Conservation (phyloP, 1,140 invertebrate species). For the Lepidostoma basale region DNA sequence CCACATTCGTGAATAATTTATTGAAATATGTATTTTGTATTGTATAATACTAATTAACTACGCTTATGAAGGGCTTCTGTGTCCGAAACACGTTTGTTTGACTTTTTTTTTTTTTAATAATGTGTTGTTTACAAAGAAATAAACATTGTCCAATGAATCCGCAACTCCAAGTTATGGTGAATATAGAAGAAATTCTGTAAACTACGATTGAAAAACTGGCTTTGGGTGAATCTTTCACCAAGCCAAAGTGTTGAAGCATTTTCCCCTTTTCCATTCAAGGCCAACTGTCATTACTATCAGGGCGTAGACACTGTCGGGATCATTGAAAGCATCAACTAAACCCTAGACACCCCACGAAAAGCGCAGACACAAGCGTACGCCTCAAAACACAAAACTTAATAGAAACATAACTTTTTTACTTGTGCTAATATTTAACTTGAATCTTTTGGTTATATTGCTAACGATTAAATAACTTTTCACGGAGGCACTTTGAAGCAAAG, state of each 20-base stretch:
- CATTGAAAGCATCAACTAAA: background rate
- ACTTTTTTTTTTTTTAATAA: no score
- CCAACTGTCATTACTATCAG: constrained; percentile 44
- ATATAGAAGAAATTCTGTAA: no score
- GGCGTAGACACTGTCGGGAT: constrained; percentile 10
- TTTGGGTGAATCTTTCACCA: constrained; percentile 19
- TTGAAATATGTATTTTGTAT: no score
- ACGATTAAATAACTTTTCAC: background rate
- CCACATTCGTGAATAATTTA: no score
- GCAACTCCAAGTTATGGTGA: no score
- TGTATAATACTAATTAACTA: no score
- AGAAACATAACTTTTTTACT: background rate
- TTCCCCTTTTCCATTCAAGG: constrained; percentile 38
- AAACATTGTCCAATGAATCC: no score
- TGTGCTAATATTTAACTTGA: background rate
- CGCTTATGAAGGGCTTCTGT: no score
- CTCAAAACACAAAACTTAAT: background rate
- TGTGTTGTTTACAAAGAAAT: no score
- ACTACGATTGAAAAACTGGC: background rate
- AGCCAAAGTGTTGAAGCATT: constrained; percentile 32
- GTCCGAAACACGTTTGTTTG: no score
- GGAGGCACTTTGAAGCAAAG: background rate
- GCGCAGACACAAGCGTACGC: no score
- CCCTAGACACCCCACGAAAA: background rate
- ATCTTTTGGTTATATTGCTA: background rate